Evolutionary conservation across 2,113 vertebrate genomes (phyloP).

Genomic region (Poicephalus gulielmi): DNA sequence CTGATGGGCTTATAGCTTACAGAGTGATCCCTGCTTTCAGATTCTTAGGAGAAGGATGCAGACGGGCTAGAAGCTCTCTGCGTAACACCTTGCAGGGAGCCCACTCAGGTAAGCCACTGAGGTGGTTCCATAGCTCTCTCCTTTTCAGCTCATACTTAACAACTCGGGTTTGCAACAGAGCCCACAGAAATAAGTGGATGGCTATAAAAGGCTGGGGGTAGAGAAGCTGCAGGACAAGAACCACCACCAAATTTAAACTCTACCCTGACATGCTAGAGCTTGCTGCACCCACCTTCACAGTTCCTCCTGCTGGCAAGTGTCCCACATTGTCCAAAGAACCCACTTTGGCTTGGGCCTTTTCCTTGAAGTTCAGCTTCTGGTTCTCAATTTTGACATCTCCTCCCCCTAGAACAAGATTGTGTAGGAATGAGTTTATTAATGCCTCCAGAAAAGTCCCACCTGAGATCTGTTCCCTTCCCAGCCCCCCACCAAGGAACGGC

Average conservation of each 20-base stretch:
- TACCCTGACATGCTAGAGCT: background rate
- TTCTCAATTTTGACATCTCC: slow-evolving; percentile 90
- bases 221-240: background rate
- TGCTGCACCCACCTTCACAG: slow-evolving; percentile 77
- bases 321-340: slow-evolving; percentile 87
- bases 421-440: background rate
- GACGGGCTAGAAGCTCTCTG: fast-evolving
- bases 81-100: background rate
- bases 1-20: fast-evolving
- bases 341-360: slow-evolving; percentile 90
- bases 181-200: background rate
- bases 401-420: slow-evolving; percentile 74
- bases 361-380: slow-evolving; percentile 89
- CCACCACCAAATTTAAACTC: background rate
- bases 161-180: background rate
- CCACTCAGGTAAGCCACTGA: fast-evolving
- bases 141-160: background rate
- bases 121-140: background rate
- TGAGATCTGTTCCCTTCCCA: background rate
- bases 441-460: background rate
- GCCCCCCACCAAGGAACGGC: fast-evolving
- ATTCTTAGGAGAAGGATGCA: background rate
- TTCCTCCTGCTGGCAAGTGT: slow-evolving; percentile 80
- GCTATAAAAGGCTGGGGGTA: background rate
- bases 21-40: background rate